Conservation (phyloP, 2,113 vertebrate genomes). For the Marmota monax region DNA sequence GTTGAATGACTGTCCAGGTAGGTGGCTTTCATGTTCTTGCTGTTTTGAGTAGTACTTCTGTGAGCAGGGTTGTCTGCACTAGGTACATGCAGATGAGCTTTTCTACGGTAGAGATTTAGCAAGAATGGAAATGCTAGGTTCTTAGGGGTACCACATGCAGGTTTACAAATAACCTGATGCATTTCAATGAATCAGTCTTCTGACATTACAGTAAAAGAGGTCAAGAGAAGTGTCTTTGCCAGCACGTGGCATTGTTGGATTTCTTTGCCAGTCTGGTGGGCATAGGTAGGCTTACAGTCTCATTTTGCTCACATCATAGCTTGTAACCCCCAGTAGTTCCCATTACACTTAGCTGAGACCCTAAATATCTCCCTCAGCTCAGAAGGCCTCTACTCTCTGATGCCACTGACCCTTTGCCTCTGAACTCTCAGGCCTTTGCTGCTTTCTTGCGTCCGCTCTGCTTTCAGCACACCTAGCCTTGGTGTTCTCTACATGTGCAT, state of each 20-base stretch:
- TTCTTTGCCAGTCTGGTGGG: background rate
- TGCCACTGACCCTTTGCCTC: background rate
- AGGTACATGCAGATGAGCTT: background rate
- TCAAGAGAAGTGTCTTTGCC: background rate
- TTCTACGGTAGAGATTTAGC: background rate
- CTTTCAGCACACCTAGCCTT: background rate
- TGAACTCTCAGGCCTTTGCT: background rate
- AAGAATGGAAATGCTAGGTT: background rate
- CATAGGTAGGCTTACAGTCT: fast-evolving
- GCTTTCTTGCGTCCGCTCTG: background rate
- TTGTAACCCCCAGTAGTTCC: background rate
- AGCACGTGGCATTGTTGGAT: background rate
- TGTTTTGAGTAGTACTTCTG: background rate
- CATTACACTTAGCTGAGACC: background rate
- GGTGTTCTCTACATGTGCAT: background rate
- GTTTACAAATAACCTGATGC: background rate
- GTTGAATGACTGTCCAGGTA: background rate
- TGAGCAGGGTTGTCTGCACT: background rate
- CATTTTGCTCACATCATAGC: background rate
- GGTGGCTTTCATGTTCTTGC: background rate
- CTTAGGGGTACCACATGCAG: background rate
- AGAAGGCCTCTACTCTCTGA: background rate
- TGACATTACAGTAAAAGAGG: background rate
- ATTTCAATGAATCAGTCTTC: background rate
- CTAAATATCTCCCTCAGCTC: too few relatives aligned